A percentile compares a stretch with the other conserved stretches of the same genome.
Conservation (phyloP, 2,888 invertebrate genomes). For the Gandaritis pyraliata region DNA sequence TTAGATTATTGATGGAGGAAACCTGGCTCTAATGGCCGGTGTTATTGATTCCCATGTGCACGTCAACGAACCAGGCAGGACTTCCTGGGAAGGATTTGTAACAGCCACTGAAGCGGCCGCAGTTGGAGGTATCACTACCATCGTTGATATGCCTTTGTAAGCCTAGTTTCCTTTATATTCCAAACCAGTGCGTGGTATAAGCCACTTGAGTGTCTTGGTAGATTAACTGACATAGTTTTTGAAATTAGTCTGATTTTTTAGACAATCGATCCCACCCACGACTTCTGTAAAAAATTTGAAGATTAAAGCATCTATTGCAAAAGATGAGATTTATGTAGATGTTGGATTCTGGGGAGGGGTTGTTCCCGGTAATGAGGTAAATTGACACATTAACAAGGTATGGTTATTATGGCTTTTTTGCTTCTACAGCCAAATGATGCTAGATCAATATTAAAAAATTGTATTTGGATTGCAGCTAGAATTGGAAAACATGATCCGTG, state of each 20-base stretch:
- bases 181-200: too few species aligned
- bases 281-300: slow-evolving; percentile 85
- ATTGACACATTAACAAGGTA: neutral
- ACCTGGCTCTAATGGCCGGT: slow-evolving; percentile 86
- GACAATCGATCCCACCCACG: slow-evolving; percentile 89
- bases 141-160: slow-evolving; percentile 89
- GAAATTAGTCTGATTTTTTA: slow-evolving; percentile 50
- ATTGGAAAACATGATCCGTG: slow-evolving; percentile 32
- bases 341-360: slow-evolving; percentile 91
- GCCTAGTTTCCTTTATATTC: slow-evolving; percentile 7
- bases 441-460: too few species aligned
- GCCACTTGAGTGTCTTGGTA: too few species aligned
- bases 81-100: slow-evolving; percentile 88
- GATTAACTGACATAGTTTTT: neutral
- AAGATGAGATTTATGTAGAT: slow-evolving; percentile 86
- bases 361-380: slow-evolving; percentile 86
- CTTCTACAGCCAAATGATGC: too few species aligned
- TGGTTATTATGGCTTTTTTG: too few species aligned
- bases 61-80: slow-evolving; percentile 89
- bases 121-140: slow-evolving; percentile 89
- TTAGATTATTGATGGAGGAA: slow-evolving; percentile 65
- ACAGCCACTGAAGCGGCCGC: slow-evolving; percentile 89
- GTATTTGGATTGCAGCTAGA: slow-evolving; percentile 28
- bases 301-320: slow-evolving; percentile 84
- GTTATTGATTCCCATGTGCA: slow-evolving; percentile 89